Evolutionary conservation across 1,140 invertebrate species (phyloP).

Genomic region (Temnothorax curvispinosus): DNA sequence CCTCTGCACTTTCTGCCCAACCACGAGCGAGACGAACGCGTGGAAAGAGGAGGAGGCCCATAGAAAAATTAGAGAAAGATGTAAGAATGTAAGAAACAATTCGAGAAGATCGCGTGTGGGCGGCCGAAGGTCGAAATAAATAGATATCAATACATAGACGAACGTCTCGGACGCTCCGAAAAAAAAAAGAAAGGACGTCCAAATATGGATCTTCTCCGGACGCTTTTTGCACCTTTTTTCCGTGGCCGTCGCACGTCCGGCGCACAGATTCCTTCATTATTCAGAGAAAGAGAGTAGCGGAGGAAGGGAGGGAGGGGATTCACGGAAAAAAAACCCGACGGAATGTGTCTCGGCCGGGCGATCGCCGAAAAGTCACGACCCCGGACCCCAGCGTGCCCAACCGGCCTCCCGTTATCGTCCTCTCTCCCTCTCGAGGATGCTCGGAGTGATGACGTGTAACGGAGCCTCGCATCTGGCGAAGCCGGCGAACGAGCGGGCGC

Average conservation of each 20-base stretch:
- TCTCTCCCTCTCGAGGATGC: background rate
- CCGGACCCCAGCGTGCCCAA: too few species aligned
- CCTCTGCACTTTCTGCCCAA: background rate
- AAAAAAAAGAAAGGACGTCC: background rate
- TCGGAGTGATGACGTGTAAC: constrained; percentile 44
- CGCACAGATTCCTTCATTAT: background rate
- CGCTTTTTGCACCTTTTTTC: background rate
- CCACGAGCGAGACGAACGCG: background rate
- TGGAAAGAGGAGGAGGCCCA: background rate
- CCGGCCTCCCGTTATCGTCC: background rate
- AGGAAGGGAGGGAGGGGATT: background rate
- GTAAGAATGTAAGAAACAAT: background rate
- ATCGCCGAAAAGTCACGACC: background rate
- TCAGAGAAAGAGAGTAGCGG: background rate
- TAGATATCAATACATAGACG: background rate
- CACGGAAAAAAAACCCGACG: background rate
- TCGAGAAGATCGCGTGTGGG: background rate
- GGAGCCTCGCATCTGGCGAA: background rate
- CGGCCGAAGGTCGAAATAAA: background rate
- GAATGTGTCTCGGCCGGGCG: too few species aligned
- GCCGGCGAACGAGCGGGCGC: background rate
- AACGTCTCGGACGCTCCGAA: background rate
- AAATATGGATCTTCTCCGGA: background rate
- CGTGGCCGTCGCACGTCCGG: background rate
- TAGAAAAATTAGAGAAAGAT: background rate